These are phyloP conservation scores for Cebus imitator DNA, from an alignment of 2,113 vertebrate genomes.

Conservation along the genomic window DNA sequence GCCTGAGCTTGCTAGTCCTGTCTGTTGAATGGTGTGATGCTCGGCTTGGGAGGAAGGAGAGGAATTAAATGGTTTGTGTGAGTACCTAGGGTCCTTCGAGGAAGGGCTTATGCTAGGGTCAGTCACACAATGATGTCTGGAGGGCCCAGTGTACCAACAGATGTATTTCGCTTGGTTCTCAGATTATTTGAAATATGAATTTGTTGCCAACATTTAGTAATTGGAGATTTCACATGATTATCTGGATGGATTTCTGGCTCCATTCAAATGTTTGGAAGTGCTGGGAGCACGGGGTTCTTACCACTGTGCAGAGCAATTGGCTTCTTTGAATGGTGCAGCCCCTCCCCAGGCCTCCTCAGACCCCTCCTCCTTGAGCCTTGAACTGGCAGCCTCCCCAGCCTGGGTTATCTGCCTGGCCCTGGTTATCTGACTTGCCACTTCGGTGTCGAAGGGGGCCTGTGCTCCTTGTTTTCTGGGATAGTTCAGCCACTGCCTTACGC, in stretches of 20 bases:
- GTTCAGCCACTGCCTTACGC: background rate
- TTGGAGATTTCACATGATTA: background rate
- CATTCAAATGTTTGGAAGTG: background rate
- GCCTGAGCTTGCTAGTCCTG: rapidly evolving
- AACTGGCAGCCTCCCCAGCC: background rate
- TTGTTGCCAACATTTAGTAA: background rate
- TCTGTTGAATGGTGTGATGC: rapidly evolving
- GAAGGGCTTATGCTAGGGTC: background rate
- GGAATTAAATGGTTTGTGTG: rapidly evolving
- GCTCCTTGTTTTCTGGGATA: background rate
- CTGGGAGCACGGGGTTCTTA: too few relatives aligned
- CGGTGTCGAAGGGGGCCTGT: background rate
- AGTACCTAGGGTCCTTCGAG: background rate
- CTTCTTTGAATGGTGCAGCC: too few relatives aligned
- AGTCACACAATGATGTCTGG: too few relatives aligned
- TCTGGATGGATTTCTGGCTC: background rate
- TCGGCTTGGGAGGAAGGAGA: background rate
- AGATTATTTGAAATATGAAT: background rate
- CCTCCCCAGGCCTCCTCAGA: rapidly evolving
- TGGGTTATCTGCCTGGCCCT: background rate
- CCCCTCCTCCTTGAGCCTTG: background rate
- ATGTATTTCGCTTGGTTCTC: background rate
- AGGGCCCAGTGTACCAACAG: rapidly evolving
- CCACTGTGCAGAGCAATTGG: rapidly evolving
- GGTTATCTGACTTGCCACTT: background rate